Evolutionary conservation across 2,113 vertebrate species (phyloP).

Genomic region (Colistium nudipinnis): DNA sequence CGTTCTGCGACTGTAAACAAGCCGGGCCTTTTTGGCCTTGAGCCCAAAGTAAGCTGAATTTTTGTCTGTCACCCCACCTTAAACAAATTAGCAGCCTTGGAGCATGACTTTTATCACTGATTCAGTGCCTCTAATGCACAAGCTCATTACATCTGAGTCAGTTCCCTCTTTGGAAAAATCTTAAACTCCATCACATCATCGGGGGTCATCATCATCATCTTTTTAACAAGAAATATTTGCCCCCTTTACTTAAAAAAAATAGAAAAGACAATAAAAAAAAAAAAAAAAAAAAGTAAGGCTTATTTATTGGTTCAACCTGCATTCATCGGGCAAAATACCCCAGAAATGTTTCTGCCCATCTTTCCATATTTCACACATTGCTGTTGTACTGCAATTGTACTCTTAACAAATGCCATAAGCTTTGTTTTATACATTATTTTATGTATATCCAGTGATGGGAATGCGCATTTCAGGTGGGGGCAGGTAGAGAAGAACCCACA

Average conservation of each 20-base stretch:
- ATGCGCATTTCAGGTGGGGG: slow-evolving; percentile 2
- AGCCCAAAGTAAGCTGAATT: slow-evolving; percentile 19
- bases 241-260: too few relatives aligned
- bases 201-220: too few relatives aligned
- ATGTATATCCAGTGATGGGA: not conserved
- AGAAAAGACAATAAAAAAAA: too few relatives aligned
- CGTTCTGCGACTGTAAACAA: slow-evolving; percentile 19
- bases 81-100: slow-evolving; percentile 13
- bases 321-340: not conserved
- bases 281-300: too few relatives aligned
- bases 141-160: not conserved
- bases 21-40: not conserved
- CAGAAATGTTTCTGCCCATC: not conserved
- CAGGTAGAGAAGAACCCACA: slow-evolving; percentile 38
- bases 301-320: not conserved
- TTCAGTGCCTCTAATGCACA: not conserved
- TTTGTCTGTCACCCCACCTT: not conserved
- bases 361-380: not conserved
- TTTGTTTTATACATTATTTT: not conserved
- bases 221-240: too few relatives aligned
- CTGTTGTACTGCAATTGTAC: not conserved
- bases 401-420: not conserved
- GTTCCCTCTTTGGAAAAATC: not conserved
- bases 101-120: not conserved
- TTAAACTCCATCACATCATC: not conserved